Evolutionary conservation across 2,888 invertebrate genomes (phyloP).

Genomic region (Anarsia innoxiella): DNA sequence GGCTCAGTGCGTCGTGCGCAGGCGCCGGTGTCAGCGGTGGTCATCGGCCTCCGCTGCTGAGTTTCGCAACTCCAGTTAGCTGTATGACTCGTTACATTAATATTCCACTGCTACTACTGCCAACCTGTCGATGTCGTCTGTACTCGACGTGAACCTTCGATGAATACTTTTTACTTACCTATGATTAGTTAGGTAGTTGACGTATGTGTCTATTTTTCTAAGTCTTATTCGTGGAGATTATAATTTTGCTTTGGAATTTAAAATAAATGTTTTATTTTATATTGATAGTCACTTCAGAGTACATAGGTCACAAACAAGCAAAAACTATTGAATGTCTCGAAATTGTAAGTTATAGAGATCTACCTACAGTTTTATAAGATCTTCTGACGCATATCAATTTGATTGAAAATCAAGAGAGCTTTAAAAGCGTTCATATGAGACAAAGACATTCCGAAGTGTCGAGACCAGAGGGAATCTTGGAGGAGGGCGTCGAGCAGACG

Average conservation of each 20-base stretch:
- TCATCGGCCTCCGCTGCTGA: slow-evolving; percentile 68
- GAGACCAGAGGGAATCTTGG: slow-evolving; percentile 59
- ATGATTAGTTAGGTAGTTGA: no score
- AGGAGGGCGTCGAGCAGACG: slow-evolving; percentile 60
- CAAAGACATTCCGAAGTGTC: slow-evolving; percentile 59
- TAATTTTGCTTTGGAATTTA: no score
- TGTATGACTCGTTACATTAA: slow-evolving; percentile 64
- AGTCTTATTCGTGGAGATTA: no score
- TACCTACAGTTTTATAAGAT: no score
- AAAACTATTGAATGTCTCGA: no score
- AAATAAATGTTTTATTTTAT: no score
- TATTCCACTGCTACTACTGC: slow-evolving; percentile 63
- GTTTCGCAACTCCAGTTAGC: slow-evolving; percentile 73
- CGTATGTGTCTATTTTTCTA: no score
- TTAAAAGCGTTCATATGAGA: slow-evolving; percentile 37
- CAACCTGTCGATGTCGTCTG: slow-evolving; percentile 53
- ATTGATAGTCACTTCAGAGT: no score
- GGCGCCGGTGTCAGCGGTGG: slow-evolving; percentile 46
- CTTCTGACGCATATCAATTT: no score
- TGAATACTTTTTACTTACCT: background rate
- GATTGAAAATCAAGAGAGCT: no score
- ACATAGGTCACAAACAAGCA: no score
- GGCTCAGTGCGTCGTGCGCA: slow-evolving; percentile 26
- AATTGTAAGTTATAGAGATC: no score
- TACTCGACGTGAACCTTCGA: slow-evolving; percentile 28